Base-by-base conservation (phyloP, 1,140 invertebrate species). In the Ips typographus region DNA sequence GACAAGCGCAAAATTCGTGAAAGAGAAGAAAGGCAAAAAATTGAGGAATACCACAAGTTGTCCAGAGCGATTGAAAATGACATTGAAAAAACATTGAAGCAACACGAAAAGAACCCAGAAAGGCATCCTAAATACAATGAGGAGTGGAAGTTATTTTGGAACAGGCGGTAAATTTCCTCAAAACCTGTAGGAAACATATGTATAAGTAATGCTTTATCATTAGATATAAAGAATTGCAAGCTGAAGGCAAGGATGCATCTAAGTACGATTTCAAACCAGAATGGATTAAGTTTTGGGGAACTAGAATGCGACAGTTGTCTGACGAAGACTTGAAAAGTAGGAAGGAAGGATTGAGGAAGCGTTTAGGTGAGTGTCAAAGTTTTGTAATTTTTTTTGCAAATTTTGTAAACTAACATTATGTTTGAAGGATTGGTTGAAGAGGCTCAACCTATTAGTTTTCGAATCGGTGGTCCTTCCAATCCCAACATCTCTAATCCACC, bases 241-340 rank as follows among this genome's bases (percentile, higher is more conserved):
- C 84, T 4, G 89, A 90, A 78, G 90, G 89, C 47, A 89, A 89
- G 76, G 90, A 94, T 80, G 87, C 91, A 0, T 84, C 86, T 44
- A 89, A 88, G 52, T 87, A 93, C 77, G 91, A 94, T 75, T 94
- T 91, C 75, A 94, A 93, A 74, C 90, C 91, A 0, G 92, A 94
- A 73, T 94, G 92, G 92, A 93, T 93, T 51, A 81, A 85, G 43
- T 93, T 87, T 75, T 94, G 92, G 92, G 91, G 90, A 75, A 86
- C 87, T 64, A 84, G 90, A 8, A 91, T 93, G 87, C 86, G 89
- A 38, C 89, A 93, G 67, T 79, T 94, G 2, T 89, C 92, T 74
- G 84, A 86, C 7, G 86, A 87, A 37, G 89, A 91, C 68, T 59
- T 91, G 3, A 82, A 85, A 44, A 76, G 81, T 4, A 81, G 85